Base-by-base conservation (phyloP, 2,113 vertebrate genomes). In the Tragulus kanchil region DNA sequence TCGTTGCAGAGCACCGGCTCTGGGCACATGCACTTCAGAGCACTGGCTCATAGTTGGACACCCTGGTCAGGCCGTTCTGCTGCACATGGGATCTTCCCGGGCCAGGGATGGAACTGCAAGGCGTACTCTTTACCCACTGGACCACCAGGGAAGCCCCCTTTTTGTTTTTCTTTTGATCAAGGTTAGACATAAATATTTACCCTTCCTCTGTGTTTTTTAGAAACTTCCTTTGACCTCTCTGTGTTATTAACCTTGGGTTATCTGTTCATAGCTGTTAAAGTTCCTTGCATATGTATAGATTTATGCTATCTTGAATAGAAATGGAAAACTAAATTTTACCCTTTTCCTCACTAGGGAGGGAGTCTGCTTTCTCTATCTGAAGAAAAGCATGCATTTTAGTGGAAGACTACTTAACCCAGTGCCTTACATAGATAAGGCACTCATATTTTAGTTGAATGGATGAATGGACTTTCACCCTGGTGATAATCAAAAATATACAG, bases 131-230 rank as follows among this genome's bases (percentile, higher is more conserved):
- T 65, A 14, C 36, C 36, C 36, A 36, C 36, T 36, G 36, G 36
- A 36, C 36, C 36, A 36, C 36, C 36, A 36, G 36, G 36, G 36
- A 36, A 36, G 36, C 36, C 36, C 45, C 87, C 23, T 23, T 31
- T 6, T 10, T 50, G 36, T 45, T 17, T 54, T 23, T 31, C 48
- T 36, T 14, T 36, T 58, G 78, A 15, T 73, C 42, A 73, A 91
- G 50, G 88, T 86, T 78, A 77, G 69, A 73, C 52, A 92, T 13
- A 77, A 65, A 78, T 96, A 85, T 92, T 97, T 96, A 73, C 25
- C 25, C 26, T 92, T 79, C 16, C 8, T 45, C 36, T 9, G 21
- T 2, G 17, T 89, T 97, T 97, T 93, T 88, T 56, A 88, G 42
- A 21, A 89, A 71, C 50, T 92, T 96, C 31, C 50, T 48, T 1